Evolutionary conservation across 2,888 invertebrate species (phyloP).

Genomic region (Margaritifera margaritifera): DNA sequence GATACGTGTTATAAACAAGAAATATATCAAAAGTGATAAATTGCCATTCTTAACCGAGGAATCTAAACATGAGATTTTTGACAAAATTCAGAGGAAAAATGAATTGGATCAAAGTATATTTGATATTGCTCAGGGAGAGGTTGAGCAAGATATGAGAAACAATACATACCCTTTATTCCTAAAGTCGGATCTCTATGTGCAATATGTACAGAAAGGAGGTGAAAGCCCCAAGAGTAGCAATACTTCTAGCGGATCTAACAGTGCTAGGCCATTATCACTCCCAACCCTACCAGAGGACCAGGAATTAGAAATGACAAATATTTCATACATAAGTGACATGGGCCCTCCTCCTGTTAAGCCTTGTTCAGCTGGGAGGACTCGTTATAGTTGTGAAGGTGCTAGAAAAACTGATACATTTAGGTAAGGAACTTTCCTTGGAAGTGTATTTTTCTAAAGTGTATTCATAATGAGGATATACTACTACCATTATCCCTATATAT

Average conservation of each 20-base stretch:
- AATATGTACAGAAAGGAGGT: slow-evolving; percentile 69
- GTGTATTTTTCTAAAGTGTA: background rate
- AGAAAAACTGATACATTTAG: slow-evolving; percentile 40
- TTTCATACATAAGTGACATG: slow-evolving; percentile 26
- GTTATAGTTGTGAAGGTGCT: slow-evolving; percentile 22
- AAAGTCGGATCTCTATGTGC: slow-evolving; percentile 91
- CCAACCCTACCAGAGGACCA: slow-evolving; percentile 91
- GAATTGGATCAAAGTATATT: slow-evolving; percentile 85
- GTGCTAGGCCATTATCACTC: slow-evolving; percentile 61
- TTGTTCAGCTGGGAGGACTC: slow-evolving; percentile 18
- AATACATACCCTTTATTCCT: slow-evolving; percentile 94
- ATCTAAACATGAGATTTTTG: slow-evolving; percentile 82
- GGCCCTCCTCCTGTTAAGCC: slow-evolving; percentile 37
- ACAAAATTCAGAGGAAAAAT: slow-evolving; percentile 53
- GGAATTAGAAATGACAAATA: slow-evolving; percentile 76
- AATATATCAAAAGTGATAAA: slow-evolving; percentile 81
- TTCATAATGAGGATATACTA: no score
- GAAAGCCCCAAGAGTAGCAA: slow-evolving; percentile 69
- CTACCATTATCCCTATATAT: no score
- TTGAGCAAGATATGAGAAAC: slow-evolving; percentile 87
- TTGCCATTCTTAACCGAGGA: slow-evolving; percentile 86
- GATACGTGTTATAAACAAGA: slow-evolving; percentile 80
- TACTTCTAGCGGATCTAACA: slow-evolving; percentile 65
- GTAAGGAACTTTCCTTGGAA: slow-evolving; percentile 17
- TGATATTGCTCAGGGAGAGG: slow-evolving; percentile 87